These are phyloP conservation scores for Peromyscus leucopus DNA, from an alignment of 2,113 vertebrate genomes.

Conservation along the genomic window DNA sequence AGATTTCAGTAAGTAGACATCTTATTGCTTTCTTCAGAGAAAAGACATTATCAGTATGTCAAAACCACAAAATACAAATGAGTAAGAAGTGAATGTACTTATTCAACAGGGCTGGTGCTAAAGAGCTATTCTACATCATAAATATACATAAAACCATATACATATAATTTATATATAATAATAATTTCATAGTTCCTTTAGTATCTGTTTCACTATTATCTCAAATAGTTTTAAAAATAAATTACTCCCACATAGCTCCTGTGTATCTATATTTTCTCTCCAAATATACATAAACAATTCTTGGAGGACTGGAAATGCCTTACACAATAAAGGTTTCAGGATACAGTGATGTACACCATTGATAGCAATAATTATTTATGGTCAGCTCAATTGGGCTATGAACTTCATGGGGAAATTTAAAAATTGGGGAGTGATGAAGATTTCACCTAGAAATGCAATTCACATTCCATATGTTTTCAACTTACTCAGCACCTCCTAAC, in stretches of 20 bases:
- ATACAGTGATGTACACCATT: not conserved
- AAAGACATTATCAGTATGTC: not conserved
- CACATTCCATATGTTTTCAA: not conserved
- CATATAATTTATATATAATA: not conserved
- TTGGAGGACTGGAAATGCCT: not conserved
- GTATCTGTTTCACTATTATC: conserved; percentile 10
- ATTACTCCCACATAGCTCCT: conserved; percentile 3
- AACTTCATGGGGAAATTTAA: conserved; percentile 35
- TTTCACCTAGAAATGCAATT: not conserved
- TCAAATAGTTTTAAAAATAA: conserved; percentile 50
- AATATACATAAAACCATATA: not conserved
- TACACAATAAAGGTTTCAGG: conserved; percentile 25
- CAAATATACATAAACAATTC: not conserved
- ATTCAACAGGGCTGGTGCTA: not conserved
- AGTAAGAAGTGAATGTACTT: not conserved
- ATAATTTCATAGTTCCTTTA: conserved; percentile 48
- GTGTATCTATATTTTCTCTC: not conserved
- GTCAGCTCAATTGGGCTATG: not conserved
- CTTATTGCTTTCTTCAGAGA: conserved; percentile 14
- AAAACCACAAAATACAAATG: not conserved
- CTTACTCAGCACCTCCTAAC: not conserved
- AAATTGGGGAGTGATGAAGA: not conserved
- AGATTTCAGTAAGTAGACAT: not conserved
- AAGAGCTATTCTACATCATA: not conserved
- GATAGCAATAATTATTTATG: conserved; percentile 20